These are phyloP conservation scores for Tenualosa thibaudeaui DNA, from an alignment of 2,797 vertebrate genomes.

Conservation along the genomic window DNA sequence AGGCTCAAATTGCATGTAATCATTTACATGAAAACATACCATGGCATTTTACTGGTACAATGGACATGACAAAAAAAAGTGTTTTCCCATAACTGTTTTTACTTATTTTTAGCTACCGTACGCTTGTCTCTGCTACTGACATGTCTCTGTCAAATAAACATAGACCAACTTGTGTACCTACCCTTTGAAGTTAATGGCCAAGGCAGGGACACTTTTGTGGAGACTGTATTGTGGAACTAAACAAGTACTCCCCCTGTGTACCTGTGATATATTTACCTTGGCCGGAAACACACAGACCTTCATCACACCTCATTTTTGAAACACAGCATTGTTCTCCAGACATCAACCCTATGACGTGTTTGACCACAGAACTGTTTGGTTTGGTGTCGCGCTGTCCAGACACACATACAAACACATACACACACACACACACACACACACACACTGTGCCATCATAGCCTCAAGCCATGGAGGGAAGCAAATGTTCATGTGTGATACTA, in stretches of 20 bases:
- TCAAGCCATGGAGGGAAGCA: not conserved
- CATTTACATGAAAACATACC: too few species aligned
- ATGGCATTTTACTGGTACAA: too few species aligned
- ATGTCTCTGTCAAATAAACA: too few species aligned
- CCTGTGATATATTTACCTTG: not conserved
- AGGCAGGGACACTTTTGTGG: too few species aligned
- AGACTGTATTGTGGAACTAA: too few species aligned
- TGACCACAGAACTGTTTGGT: not conserved
- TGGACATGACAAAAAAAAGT: too few species aligned
- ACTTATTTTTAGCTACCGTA: too few species aligned
- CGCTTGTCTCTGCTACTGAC: too few species aligned
- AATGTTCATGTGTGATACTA: conserved; percentile 3
- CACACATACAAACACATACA: conserved; percentile 10
- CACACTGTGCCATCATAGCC: not conserved
- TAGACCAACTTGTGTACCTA: too few species aligned
- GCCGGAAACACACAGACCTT: not conserved
- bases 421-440: not conserved
- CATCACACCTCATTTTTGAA: not conserved
- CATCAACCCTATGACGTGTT: not conserved
- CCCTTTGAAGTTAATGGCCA: too few species aligned
- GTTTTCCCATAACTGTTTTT: too few species aligned
- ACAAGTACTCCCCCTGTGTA: not conserved
- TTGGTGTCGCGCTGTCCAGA: not conserved
- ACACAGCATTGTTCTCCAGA: not conserved
- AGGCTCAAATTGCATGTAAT: too few species aligned